Percentiles rank a stretch among this genome's conserved stretches.
phyloP scores from a whole-genome alignment of 2,888 invertebrate genomes.

The Plemyria rubiginata region DNA sequence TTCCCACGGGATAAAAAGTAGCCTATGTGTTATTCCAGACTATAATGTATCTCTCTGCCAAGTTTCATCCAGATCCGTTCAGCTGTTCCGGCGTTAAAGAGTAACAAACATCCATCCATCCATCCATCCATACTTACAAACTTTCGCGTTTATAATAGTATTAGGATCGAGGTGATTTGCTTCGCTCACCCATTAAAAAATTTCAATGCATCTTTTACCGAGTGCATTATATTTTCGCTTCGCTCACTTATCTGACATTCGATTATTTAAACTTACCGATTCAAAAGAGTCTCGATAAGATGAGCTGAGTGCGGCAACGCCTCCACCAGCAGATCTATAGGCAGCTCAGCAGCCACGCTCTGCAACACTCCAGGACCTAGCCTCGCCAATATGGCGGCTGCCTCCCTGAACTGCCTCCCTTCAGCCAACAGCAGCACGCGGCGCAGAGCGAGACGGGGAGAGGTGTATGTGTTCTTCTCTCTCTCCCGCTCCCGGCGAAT shows the following conservation, averaged over 20 bases:
- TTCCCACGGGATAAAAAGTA: no score
- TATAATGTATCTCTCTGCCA: no score
- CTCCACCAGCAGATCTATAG: slow-evolving; percentile 94
- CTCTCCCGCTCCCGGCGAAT: slow-evolving; percentile 87
- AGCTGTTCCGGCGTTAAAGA: no score
- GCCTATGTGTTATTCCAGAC: no score
- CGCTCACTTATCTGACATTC: neutral
- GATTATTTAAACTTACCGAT: slow-evolving; percentile 77
- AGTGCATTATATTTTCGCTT: neutral
- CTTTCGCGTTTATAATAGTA: no score
- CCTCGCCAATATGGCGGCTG: slow-evolving; percentile 92
- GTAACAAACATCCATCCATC: no score
- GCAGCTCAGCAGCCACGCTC: slow-evolving; percentile 90
- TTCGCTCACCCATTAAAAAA: no score
- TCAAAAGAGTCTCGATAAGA: slow-evolving; percentile 92
- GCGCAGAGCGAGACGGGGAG: slow-evolving; percentile 87
- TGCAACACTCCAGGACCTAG: slow-evolving; percentile 92
- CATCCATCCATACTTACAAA: no score
- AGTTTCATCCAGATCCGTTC: no score
- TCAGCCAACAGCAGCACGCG: slow-evolving; percentile 93
- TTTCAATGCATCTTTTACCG: no score
- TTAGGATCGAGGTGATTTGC: no score
- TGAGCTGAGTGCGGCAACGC: slow-evolving; percentile 95
- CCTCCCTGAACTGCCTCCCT: slow-evolving; percentile 95
- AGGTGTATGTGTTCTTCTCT: slow-evolving; percentile 86